Evolutionary conservation across 2,113 vertebrate species (phyloP).

Genomic region (Pyrgilauda ruficollis): DNA sequence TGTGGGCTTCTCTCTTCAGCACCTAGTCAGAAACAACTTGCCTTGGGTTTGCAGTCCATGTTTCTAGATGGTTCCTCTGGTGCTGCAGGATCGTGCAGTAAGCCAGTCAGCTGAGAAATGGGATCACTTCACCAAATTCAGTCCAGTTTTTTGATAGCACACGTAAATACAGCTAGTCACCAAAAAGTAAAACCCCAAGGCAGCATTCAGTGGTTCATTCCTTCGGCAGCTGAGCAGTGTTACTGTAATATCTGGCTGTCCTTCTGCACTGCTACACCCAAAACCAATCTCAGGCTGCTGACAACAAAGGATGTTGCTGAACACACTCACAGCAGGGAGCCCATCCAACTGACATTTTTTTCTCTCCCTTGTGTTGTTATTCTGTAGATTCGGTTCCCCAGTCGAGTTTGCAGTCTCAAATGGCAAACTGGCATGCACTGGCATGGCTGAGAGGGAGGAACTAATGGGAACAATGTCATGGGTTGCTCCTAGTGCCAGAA

Average conservation of each 20-base stretch:
- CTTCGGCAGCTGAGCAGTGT: neutral
- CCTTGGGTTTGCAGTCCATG: neutral
- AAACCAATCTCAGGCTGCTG: neutral
- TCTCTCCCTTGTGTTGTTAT: neutral
- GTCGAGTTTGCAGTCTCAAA: fast-evolving
- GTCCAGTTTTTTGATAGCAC: neutral
- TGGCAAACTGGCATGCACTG: neutral
- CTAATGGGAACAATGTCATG: neutral
- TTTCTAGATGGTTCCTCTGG: neutral
- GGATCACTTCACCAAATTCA: neutral
- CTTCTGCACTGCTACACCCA: neutral
- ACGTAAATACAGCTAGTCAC: neutral
- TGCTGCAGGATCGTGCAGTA: neutral
- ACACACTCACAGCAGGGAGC: fast-evolving
- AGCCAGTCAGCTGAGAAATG: neutral
- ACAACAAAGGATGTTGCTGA: neutral
- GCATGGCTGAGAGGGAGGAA: neutral
- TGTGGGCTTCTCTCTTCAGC: neutral
- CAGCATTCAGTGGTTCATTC: neutral
- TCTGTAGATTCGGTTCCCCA: neutral
- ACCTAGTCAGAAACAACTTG: neutral
- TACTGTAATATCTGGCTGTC: neutral
- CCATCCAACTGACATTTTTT: neutral
- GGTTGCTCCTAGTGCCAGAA: neutral
- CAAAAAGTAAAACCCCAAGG: neutral